These are phyloP conservation scores for Gymnoscopelus braueri DNA, from an alignment of 2,797 vertebrate species.

Conservation along the genomic window DNA sequence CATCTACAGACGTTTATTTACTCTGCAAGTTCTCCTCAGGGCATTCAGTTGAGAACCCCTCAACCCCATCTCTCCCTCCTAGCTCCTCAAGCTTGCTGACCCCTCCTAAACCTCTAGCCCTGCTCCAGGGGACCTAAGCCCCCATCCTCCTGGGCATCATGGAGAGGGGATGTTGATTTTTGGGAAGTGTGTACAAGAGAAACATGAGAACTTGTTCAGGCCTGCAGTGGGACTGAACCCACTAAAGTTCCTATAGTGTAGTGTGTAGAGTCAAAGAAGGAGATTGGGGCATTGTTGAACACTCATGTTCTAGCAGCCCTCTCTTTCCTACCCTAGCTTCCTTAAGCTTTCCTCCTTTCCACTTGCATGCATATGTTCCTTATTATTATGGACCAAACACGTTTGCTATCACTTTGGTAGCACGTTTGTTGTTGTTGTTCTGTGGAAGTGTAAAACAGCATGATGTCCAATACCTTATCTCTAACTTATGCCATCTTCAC, in stretches of 20 bases:
- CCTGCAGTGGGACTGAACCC: conserved; percentile 49
- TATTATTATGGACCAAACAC: no score
- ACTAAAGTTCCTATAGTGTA: conserved; percentile 32
- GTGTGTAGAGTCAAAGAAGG: conserved; percentile 37
- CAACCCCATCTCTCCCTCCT: conserved; percentile 7
- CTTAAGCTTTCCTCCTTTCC: neutral
- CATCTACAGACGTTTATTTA: conserved; percentile 75
- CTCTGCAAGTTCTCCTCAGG: conserved; percentile 55
- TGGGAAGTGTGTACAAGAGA: conserved; percentile 74
- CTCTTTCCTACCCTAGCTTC: neutral
- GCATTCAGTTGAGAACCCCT: conserved; percentile 36
- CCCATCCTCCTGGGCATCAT: conserved; percentile 46
- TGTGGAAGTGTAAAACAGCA: no score
- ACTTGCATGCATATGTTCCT: neutral
- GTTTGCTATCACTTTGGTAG: no score
- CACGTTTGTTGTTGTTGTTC: no score
- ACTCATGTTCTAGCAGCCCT: neutral
- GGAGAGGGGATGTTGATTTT: conserved; percentile 56
- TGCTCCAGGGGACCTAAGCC: conserved; percentile 38
- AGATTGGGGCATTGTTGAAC: conserved; percentile 12
- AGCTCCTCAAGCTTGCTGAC: conserved; percentile 27
- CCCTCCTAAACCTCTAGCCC: conserved; percentile 30
- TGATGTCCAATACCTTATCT: no score
- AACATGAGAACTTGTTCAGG: conserved; percentile 58
- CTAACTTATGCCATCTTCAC: no score